A percentile compares a stretch with the other conserved stretches of the same genome.
phyloP scores from a whole-genome alignment of 2,113 vertebrate genomes.

The Stegostoma tigrinum region DNA sequence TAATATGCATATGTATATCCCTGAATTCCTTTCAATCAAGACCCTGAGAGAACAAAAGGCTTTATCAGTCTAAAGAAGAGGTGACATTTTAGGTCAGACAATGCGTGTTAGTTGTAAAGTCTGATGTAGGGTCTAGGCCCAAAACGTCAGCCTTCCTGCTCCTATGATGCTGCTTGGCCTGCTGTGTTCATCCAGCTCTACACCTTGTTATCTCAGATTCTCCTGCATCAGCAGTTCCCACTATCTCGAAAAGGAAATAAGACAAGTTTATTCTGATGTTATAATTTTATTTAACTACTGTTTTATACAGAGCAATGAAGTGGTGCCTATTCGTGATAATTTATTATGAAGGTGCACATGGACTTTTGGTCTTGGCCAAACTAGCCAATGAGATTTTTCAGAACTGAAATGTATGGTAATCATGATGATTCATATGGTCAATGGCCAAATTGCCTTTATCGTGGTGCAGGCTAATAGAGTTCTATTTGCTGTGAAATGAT shows the following conservation, averaged over 20 bases:
- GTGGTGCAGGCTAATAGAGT: not conserved
- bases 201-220: too few relatives aligned
- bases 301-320: not conserved
- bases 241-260: not conserved
- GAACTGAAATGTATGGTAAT: not conserved
- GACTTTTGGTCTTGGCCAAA: not conserved
- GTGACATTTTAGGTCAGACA: too few relatives aligned
- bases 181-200: too few relatives aligned
- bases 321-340: not conserved
- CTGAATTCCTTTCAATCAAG: too few relatives aligned
- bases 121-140: too few relatives aligned
- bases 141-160: too few relatives aligned
- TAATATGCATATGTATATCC: too few relatives aligned
- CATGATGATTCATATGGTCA: not conserved
- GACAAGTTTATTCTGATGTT: not conserved
- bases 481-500: not conserved
- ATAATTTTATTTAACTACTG: not conserved
- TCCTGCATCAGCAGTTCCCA: too few relatives aligned
- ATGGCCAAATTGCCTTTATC: not conserved
- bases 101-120: too few relatives aligned
- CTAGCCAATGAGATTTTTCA: not conserved
- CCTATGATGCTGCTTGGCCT: too few relatives aligned
- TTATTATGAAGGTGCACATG: not conserved
- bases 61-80: too few relatives aligned
- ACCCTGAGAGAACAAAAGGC: too few relatives aligned